A percentile compares a stretch with the other conserved stretches of the same genome.
Conservation (phyloP, 1,140 invertebrate genomes). For the Lethrus apterus region DNA sequence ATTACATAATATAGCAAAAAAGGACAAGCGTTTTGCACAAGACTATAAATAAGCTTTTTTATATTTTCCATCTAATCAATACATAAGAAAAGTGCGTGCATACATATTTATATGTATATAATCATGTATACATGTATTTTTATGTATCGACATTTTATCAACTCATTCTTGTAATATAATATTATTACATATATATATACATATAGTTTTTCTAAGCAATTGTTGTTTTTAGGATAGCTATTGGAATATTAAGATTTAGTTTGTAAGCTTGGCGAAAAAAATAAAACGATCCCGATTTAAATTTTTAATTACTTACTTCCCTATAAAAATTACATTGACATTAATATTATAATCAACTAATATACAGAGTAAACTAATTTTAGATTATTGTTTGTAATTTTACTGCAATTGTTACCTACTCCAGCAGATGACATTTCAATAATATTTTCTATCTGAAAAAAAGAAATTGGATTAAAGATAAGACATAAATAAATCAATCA, state of each 20-base stretch:
- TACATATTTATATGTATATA: slow-evolving; percentile 30
- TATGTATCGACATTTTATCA: slow-evolving; percentile 34
- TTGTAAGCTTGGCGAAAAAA: slow-evolving; percentile 42
- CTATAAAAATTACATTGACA: no score
- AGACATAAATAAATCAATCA: no score
- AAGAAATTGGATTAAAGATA: no score
- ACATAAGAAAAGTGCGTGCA: slow-evolving; percentile 25
- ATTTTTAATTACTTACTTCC: no score
- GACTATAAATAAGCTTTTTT: slow-evolving; percentile 37
- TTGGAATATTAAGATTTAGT: slow-evolving; percentile 41
- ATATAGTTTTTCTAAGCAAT: slow-evolving; percentile 44
- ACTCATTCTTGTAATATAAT: slow-evolving; percentile 39
- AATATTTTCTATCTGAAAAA: no score
- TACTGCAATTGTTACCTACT: no score
- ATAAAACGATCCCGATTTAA: slow-evolving; percentile 39
- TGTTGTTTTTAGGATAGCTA: slow-evolving; percentile 42
- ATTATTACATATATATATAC: slow-evolving; percentile 38
- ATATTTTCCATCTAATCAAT: slow-evolving; percentile 34
- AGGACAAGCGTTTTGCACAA: slow-evolving; percentile 22
- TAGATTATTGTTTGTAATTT: no score
- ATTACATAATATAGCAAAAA: slow-evolving; percentile 9
- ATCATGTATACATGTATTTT: slow-evolving; percentile 22
- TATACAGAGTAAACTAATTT: no score
- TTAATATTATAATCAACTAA: no score
- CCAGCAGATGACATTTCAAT: no score